Percentiles rank a stretch among this genome's conserved stretches.
phyloP scores from a whole-genome alignment of 2,797 vertebrate genomes.

The Helicolenus hilgendorfi region DNA sequence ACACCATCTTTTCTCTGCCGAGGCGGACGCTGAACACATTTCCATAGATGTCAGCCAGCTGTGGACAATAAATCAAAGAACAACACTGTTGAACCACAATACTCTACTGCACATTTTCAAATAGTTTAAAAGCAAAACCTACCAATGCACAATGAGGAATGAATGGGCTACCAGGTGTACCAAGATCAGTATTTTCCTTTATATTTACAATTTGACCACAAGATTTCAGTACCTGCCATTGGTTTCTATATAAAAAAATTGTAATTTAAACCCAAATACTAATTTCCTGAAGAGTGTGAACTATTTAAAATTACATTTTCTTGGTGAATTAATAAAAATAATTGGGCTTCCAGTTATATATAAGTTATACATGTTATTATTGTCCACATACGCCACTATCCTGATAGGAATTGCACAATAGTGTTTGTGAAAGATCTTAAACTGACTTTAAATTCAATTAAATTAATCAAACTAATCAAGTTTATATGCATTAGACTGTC shows the following conservation, averaged over 20 bases:
- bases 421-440: not conserved
- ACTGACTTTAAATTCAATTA: not conserved
- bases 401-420: not conserved
- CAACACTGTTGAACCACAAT: not conserved
- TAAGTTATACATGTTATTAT: not conserved
- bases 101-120: not conserved
- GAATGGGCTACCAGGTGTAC: not conserved
- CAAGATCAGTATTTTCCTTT: not conserved
- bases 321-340: not conserved
- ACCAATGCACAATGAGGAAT: not conserved
- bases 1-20: constrained; percentile 43
- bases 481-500: not conserved
- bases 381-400: not conserved
- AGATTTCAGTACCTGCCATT: not conserved
- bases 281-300: too few species aligned
- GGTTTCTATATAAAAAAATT: not conserved
- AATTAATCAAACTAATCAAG: not conserved
- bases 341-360: too few species aligned
- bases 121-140: not conserved
- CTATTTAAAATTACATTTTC: not conserved
- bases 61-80: not conserved
- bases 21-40: constrained; percentile 75
- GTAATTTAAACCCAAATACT: not conserved
- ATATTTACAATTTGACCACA: not conserved
- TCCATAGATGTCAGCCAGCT: constrained; percentile 87